Percentiles rank a stretch among this genome's conserved stretches.
phyloP scores from a whole-genome alignment of 2,797 vertebrate genomes.

The Danio choprae region DNA sequence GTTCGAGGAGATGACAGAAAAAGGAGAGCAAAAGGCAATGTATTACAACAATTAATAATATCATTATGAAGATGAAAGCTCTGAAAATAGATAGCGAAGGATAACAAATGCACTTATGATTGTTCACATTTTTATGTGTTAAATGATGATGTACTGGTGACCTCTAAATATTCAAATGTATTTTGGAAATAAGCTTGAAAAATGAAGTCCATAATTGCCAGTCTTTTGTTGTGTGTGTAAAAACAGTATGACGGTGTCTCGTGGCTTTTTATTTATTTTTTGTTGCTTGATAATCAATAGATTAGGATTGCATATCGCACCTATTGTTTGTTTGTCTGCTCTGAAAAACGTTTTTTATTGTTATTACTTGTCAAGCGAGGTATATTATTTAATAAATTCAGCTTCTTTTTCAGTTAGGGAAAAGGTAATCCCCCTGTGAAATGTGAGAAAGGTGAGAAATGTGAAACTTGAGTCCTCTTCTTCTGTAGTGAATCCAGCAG shows the following conservation, averaged over 20 bases:
- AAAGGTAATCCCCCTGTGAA: not conserved
- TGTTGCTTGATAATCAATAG: not conserved
- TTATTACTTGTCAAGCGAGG: not conserved
- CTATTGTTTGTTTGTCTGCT: constrained; percentile 6
- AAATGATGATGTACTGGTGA: not conserved
- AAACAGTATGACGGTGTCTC: not conserved
- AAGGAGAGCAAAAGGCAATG: not conserved
- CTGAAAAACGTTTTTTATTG: not conserved
- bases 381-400: not conserved
- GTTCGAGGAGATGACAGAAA: not conserved
- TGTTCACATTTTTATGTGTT: not conserved
- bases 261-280: not conserved
- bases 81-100: not conserved
- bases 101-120: not conserved
- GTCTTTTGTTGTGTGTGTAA: not conserved
- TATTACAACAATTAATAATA: not conserved
- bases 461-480: too few species aligned
- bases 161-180: too few species aligned
- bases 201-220: not conserved
- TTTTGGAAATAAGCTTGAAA: not conserved
- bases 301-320: not conserved
- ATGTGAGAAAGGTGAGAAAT: not conserved
- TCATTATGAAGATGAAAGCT: not conserved
- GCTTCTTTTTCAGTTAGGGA: not conserved
- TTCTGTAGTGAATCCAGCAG: not conserved